phyloP scores from a whole-genome alignment of 2,113 vertebrate species.

The Aplodontia rufa region DNA sequence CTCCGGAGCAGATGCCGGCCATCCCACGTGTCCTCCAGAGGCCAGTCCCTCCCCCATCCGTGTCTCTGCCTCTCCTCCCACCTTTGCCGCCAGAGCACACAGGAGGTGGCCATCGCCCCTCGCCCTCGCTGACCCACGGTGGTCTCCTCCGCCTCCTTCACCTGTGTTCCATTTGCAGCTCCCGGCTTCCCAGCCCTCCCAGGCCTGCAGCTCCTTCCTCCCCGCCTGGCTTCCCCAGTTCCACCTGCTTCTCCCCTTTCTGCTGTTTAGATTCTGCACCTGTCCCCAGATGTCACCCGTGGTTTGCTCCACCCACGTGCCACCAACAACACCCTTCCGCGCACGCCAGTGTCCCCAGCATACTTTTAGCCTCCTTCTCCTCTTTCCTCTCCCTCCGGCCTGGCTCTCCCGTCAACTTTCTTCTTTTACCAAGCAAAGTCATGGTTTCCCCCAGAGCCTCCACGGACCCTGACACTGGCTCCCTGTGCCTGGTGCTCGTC shows the following conservation, averaged over 20 bases:
- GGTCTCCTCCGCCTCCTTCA: neutral
- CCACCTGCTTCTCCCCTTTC: no score
- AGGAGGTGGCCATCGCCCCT: neutral
- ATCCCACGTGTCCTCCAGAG: neutral
- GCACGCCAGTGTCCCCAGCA: no score
- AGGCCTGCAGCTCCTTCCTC: neutral
- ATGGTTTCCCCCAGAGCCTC: neutral
- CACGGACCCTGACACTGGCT: no score
- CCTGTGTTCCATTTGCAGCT: no score
- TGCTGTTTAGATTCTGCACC: neutral
- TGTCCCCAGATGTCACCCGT: neutral
- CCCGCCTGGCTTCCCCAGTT: neutral
- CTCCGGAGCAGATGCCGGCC: neutral
- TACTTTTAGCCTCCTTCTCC: neutral
- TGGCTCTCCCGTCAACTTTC: neutral
- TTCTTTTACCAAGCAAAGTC: neutral
- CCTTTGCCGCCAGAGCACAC: neutral
- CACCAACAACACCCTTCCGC: neutral
- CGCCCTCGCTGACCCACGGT: no score
- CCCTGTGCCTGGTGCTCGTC: neutral
- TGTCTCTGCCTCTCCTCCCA: no score
- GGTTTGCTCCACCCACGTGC: neutral
- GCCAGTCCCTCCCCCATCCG: no score
- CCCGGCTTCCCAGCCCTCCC: rapidly evolving
- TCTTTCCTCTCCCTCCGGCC: neutral